These are phyloP conservation scores for Scaptodrosophila latifasciaeformis DNA, from an alignment of 2,888 invertebrate species.

Conservation along the genomic window DNA sequence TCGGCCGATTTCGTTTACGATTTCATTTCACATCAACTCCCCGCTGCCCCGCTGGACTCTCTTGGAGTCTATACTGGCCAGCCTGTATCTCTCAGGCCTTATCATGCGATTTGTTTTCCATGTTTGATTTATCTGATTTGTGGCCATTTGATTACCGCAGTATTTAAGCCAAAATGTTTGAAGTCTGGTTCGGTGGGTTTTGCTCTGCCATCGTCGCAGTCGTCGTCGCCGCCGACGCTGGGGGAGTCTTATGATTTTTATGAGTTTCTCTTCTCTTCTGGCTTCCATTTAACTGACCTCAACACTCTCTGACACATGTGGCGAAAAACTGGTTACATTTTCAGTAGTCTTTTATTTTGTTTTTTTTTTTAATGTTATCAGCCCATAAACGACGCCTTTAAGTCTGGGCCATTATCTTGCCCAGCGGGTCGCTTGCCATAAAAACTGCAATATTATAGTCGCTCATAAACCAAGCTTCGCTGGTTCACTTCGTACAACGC, in stretches of 20 bases:
- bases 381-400: conserved; percentile 56
- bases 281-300: not conserved
- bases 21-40: conserved; percentile 25
- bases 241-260: not conserved
- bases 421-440: conserved; percentile 14
- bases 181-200: conserved; percentile 17
- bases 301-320: too few relatives aligned
- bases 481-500: too few relatives aligned
- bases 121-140: conserved; percentile 61
- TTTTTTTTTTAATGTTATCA: conserved; percentile 37
- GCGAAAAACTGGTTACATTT: too few relatives aligned
- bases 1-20: conserved; percentile 20
- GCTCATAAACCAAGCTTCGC: conserved; percentile 35
- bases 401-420: conserved; percentile 54
- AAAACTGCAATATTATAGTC: conserved; percentile 37
- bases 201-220: too few relatives aligned
- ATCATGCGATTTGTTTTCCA: conserved; percentile 59
- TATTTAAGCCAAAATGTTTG: conserved; percentile 31
- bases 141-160: conserved; percentile 38
- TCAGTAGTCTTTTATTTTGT: too few relatives aligned
- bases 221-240: too few relatives aligned
- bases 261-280: not conserved
- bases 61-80: not conserved
- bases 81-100: conserved; percentile 18
- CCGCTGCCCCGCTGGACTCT: not conserved